Evolutionary conservation across 1,140 invertebrate genomes (phyloP), one percentile per base, ranked within the genome.

Genomic region (Maconellicoccus hirsutus): DNA sequence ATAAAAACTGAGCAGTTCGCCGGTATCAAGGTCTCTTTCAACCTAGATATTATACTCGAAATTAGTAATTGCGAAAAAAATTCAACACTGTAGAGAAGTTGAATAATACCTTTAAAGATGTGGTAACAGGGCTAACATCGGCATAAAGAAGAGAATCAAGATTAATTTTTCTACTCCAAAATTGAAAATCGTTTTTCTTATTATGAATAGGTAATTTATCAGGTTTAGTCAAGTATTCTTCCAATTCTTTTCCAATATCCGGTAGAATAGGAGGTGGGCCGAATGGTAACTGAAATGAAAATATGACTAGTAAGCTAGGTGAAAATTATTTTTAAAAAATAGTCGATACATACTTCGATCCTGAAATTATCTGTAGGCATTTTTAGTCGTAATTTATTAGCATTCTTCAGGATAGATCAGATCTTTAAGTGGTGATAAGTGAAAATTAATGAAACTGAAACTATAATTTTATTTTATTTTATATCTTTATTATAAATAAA

Each of bases 21-120:
- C 90, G 21, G 86, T 90, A 23, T 86, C 81, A 4, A 84, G 83
- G 80, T 93, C 86, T 71, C 90, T 80, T 75, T 86, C 83, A 63
- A 87, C 87, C 79, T 52, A 16, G 66, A 77, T n/a, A 59, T 27
- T 25, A 16, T 70, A 2, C 7, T 42, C 6, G 16, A 16, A 52
- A 8, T 16, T 52, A 52, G 10, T 4, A 16, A 2, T 52, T 19
- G n/a, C 10, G n/a, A 16, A 52, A 52, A 16, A 52, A 52, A 52
- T 52, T 52, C n/a, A 52, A 19, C 6, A 52, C n/a, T n/a, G n/a
- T n/a, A n/a, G n/a, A n/a, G n/a, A n/a, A n/a, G n/a, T n/a, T n/a
- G n/a, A n/a, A n/a, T n/a, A n/a, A n/a, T 19, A 52, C 42, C n/a
- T 52, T 52, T 52, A 52, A 52, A 2, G 42, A 16, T 3, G 42